Conservation (phyloP, 2,797 vertebrate genomes). For the Sebastes vulpes region DNA sequence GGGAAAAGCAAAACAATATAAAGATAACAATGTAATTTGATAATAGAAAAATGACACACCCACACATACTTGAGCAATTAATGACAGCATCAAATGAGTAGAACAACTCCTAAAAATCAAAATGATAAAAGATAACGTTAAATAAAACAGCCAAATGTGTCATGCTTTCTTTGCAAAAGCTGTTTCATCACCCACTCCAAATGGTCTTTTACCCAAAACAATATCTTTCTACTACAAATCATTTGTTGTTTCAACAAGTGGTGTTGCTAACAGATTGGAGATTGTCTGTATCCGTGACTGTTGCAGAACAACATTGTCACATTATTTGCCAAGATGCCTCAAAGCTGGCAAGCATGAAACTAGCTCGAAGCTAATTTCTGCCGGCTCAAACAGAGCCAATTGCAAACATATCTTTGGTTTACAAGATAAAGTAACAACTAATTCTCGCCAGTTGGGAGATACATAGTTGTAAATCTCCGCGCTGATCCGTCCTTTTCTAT, state of each 20-base stretch:
- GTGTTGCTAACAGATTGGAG: conserved; percentile 47
- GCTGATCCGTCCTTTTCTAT: conserved; percentile 10
- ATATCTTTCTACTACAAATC: not conserved
- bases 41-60: not conserved
- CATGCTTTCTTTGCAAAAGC: not conserved
- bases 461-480: conserved; percentile 1
- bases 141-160: not conserved
- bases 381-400: conserved; percentile 35
- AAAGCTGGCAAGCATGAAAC: conserved; percentile 34
- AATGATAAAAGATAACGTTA: too few species aligned
- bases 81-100: not conserved
- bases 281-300: conserved; percentile 1
- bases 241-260: conserved; percentile 46
- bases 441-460: conserved; percentile 50
- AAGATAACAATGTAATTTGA: not conserved
- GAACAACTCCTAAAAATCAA: not conserved
- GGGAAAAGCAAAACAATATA: too few species aligned
- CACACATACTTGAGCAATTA: not conserved
- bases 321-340: conserved; percentile 48
- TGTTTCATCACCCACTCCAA: not conserved
- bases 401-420: conserved; percentile 44
- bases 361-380: conserved; percentile 26
- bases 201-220: not conserved
- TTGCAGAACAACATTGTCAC: conserved; percentile 28
- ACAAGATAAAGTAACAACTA: conserved; percentile 33